A percentile compares a stretch with the other conserved stretches of the same genome.
Evolutionary conservation across 2,797 vertebrate species (phyloP).

Genomic region (Helostoma temminkii): DNA sequence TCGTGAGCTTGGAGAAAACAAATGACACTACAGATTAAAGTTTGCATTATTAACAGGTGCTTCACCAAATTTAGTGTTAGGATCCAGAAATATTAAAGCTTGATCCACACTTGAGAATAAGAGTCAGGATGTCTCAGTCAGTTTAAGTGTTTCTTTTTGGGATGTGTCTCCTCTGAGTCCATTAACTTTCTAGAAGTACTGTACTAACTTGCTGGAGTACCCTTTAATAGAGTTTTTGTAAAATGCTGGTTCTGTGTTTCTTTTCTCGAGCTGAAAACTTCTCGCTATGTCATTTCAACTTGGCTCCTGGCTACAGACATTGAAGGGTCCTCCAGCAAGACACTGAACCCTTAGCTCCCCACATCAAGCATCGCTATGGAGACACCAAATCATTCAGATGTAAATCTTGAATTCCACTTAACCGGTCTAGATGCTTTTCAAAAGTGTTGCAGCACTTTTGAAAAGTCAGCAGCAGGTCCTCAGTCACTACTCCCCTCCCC

Average conservation of each 20-base stretch:
- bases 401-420: not conserved
- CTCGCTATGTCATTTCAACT: not conserved
- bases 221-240: conserved; percentile 8
- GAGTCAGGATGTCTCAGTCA: conserved; percentile 1
- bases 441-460: conserved; percentile 9
- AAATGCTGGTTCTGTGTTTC: not conserved
- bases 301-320: not conserved
- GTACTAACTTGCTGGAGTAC: not conserved
- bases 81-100: too few species aligned
- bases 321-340: conserved; percentile 32
- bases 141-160: conserved; percentile 18
- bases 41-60: not conserved
- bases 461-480: conserved; percentile 5
- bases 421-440: too few species aligned
- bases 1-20: not conserved
- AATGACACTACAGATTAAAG: not conserved
- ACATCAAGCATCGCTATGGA: not conserved
- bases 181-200: not conserved
- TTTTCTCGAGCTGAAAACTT: not conserved
- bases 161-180: conserved; percentile 1
- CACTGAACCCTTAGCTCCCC: conserved; percentile 4
- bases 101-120: not conserved
- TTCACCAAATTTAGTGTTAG: not conserved
- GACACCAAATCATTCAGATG: conserved; percentile 20
- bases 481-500: not conserved